Evolutionary conservation across 2,797 vertebrate species (phyloP), one percentile per base, ranked within the genome.

Genomic region (Ispidina picta): DNA sequence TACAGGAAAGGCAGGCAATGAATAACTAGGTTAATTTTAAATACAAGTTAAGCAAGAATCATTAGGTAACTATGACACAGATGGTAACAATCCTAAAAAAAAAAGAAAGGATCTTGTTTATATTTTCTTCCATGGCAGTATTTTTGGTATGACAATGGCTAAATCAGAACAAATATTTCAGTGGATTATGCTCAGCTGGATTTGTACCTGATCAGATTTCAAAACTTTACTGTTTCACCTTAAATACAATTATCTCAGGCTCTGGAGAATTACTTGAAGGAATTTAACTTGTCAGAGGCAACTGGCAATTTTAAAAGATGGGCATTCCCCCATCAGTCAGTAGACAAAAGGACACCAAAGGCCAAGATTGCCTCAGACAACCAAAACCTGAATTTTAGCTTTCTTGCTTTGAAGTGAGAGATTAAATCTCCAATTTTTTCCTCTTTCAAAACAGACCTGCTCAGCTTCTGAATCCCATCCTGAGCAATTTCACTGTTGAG

Each of bases 71-170:
- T 78, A 85, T 69, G 86, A 92, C 86, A 93, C 86, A 95, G 65
- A 96, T 74, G 76, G 92, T 72, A 91, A 95, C 86, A 91, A 81
- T n/a, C 91, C 78, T 82, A 92, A 94, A 96, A 62, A 94, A 89
- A 90, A 92, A 94, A 89, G 93, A 96, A 95, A 51, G 72, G 84
- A 90, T 88, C 86, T 83, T 95, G 83, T 95, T 95, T 93, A 91
- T 96, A 74, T 95, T 94, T 96, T 95, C 81, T 70, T 95, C 71
- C 62, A 60, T 55, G 69, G 49, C 35, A 89, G 85, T 92, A 93
- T 94, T 95, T 95, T 95, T 90, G 92, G 92, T 93, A 94, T 69
- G 78, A 93, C 92, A 96, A 96, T 95, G 73, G 81, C 92, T 92
- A 94, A 95, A 89, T 92, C 87, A 90, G 94, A 95, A 86, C 65